Percentiles rank a stretch among this genome's conserved stretches.
Evolutionary conservation across 2,113 vertebrate genomes (phyloP).

Genomic region (Brachypteracias leptosomus): DNA sequence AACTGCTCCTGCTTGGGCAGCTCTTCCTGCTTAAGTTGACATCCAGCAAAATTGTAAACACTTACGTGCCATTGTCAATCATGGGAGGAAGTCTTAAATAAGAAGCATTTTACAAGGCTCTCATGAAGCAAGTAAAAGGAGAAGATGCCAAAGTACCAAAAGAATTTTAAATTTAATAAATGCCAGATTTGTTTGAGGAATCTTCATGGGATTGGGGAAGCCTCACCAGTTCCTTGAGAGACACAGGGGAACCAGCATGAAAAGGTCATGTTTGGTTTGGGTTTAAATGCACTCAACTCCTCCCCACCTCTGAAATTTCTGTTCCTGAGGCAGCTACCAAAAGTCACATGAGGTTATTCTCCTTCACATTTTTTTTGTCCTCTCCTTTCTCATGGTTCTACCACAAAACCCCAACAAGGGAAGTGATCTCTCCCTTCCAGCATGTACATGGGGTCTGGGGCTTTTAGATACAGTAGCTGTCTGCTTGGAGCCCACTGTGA

Average conservation of each 20-base stretch:
- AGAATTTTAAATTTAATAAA: not conserved
- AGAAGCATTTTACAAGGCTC: not conserved
- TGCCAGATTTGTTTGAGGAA: not conserved
- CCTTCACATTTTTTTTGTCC: not conserved
- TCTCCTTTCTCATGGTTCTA: not conserved
- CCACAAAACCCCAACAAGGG: not conserved
- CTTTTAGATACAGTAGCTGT: accelerated
- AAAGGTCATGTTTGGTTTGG: not conserved
- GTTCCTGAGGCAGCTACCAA: not conserved
- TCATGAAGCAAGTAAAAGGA: not conserved
- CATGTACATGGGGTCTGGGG: accelerated
- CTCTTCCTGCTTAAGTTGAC: not conserved
- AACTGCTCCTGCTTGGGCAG: not conserved
- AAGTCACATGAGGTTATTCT: not conserved
- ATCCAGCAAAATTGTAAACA: not conserved
- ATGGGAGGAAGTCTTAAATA: not conserved
- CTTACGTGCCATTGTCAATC: not conserved
- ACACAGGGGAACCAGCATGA: not conserved
- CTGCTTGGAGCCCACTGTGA: not conserved
- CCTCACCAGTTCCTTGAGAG: not conserved
- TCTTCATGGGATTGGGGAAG: not conserved
- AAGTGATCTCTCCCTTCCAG: not conserved
- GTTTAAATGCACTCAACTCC: not conserved
- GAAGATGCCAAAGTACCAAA: not conserved
- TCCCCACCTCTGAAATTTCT: not conserved